Conservation (phyloP, 2,797 vertebrate species). For the Xenopus petersii region DNA sequence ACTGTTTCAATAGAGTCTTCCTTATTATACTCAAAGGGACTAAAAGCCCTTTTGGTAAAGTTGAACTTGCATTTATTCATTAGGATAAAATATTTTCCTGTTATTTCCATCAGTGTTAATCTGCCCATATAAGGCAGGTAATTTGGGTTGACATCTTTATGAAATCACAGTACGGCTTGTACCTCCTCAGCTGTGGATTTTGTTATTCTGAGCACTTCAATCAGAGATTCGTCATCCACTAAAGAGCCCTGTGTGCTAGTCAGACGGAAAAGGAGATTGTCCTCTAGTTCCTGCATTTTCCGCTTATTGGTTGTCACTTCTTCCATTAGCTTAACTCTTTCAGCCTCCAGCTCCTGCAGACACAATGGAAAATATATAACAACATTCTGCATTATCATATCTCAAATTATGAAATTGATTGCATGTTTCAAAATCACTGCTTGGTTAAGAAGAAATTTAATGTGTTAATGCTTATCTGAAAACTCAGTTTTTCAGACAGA, state of each 20-base stretch:
- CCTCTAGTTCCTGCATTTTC: conserved; percentile 83
- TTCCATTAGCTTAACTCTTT: conserved; percentile 76
- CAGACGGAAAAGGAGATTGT: conserved; percentile 75
- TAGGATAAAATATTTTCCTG: neutral
- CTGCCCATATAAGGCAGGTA: neutral
- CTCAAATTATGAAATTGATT: too few relatives aligned
- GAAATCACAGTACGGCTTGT: neutral
- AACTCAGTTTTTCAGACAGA: too few relatives aligned
- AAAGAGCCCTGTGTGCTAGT: conserved; percentile 79
- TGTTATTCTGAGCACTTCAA: conserved; percentile 75
- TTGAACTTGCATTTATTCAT: conserved; percentile 8
- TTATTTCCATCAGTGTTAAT: neutral
- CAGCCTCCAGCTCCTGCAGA: conserved; percentile 76
- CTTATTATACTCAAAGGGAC: neutral
- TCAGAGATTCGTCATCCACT: conserved; percentile 80
- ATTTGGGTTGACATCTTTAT: conserved; percentile 17
- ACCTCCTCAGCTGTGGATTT: conserved; percentile 81
- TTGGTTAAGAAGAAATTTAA: too few relatives aligned
- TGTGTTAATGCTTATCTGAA: too few relatives aligned
- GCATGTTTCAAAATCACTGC: too few relatives aligned
- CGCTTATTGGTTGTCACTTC: conserved; percentile 79
- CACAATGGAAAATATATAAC: neutral
- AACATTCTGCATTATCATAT: too few relatives aligned
- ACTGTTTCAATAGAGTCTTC: neutral
- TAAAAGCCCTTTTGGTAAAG: neutral